phyloP scores from a whole-genome alignment of 2,888 invertebrate genomes.

The Iselma pallidipennis region DNA sequence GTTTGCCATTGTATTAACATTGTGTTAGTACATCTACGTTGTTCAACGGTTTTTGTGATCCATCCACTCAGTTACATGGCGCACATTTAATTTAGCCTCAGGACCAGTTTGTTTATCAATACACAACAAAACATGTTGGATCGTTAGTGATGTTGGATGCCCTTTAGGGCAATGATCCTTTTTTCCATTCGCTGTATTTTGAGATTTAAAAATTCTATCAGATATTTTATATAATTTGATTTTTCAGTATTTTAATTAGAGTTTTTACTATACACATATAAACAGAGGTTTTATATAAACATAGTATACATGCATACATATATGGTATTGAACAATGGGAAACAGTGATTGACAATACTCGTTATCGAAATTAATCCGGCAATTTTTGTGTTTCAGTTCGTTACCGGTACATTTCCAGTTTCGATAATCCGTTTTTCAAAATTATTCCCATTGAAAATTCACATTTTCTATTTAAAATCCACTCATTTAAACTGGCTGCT shows the following conservation, averaged over 20 bases:
- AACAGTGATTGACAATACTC: neutral
- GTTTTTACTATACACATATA: no score
- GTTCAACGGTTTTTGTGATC: conserved; percentile 46
- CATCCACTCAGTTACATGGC: conserved; percentile 41
- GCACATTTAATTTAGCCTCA: conserved; percentile 50
- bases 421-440: neutral
- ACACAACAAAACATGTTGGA: conserved; percentile 44
- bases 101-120: conserved; percentile 51
- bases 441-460: neutral
- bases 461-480: no score
- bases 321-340: conserved; percentile 9
- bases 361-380: neutral
- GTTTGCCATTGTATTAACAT: conserved; percentile 50
- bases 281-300: conserved; percentile 7
- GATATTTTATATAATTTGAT: conserved; percentile 29
- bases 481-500: no score
- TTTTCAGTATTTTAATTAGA: conserved; percentile 18
- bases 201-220: conserved; percentile 31
- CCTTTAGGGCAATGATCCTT: conserved; percentile 33
- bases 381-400: neutral
- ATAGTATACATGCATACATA: neutral
- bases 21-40: conserved; percentile 48
- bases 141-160: conserved; percentile 45
- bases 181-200: conserved; percentile 33
- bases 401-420: neutral